These are phyloP conservation scores for Dysdera silvatica DNA, from an alignment of 1,140 invertebrate species.

Conservation along the genomic window DNA sequence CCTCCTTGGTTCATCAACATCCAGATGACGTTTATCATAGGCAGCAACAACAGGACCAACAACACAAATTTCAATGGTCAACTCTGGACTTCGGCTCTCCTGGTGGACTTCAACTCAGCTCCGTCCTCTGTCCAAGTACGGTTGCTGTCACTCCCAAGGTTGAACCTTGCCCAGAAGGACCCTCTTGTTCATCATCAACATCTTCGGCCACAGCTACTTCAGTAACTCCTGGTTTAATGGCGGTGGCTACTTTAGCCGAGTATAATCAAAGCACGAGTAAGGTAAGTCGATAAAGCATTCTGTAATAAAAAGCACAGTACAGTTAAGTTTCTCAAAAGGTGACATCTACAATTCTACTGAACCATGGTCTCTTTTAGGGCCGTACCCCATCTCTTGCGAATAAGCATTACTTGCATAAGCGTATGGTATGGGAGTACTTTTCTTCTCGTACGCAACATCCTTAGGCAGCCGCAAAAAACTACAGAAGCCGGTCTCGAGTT, in stretches of 20 bases:
- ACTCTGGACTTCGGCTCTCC: background rate
- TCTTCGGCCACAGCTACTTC: slow-evolving; percentile 7
- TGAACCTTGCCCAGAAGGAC: slow-evolving; percentile 5
- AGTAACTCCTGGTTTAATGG: background rate
- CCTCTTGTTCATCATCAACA: background rate
- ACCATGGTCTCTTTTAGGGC: background rate
- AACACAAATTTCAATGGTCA: slow-evolving; percentile 11
- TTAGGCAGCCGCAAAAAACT: too few relatives aligned
- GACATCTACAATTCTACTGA: background rate
- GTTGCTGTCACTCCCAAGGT: too few relatives aligned
- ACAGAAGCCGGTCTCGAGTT: too few relatives aligned
- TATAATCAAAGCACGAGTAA: slow-evolving; percentile 91
- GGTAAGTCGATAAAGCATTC: background rate
- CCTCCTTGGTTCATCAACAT: background rate
- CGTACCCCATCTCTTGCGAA: too few relatives aligned
- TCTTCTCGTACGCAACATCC: too few relatives aligned
- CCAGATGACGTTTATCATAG: too few relatives aligned
- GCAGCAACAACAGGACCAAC: too few relatives aligned
- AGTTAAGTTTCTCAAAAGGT: background rate
- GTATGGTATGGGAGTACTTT: too few relatives aligned
- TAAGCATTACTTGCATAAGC: too few relatives aligned
- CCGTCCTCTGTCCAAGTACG: slow-evolving; percentile 6
- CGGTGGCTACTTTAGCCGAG: slow-evolving; percentile 68
- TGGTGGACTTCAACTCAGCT: background rate
- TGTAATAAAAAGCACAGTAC: background rate